These are phyloP conservation scores for Zoanthus sansibaricus DNA, from an alignment of 92 coral and sea anemone genomes.

Conservation along the genomic window DNA sequence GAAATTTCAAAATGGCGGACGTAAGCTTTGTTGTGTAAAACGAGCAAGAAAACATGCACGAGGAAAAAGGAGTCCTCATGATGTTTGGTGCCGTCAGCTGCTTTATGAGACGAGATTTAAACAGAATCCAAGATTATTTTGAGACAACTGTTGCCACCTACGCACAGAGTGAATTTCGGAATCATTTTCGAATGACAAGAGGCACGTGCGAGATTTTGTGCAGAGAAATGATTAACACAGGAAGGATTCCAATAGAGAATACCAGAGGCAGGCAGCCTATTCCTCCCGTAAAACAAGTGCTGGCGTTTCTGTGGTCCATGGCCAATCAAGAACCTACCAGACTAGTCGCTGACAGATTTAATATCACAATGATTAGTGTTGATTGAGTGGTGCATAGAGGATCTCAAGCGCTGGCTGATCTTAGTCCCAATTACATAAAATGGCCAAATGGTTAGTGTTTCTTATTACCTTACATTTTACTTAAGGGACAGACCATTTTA, in stretches of 20 bases:
- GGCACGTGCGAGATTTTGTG: constrained; percentile 48
- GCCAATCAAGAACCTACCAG: constrained; percentile 57
- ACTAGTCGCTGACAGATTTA: constrained; percentile 60
- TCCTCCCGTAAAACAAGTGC: constrained; percentile 56
- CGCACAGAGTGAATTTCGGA: constrained; percentile 47
- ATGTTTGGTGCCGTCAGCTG: constrained; percentile 42
- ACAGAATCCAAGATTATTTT: constrained; percentile 40
- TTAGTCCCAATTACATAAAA: no score
- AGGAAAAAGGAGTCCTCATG: constrained; percentile 41
- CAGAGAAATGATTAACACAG: constrained; percentile 52
- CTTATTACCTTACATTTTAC: no score
- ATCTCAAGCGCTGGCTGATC: constrained; percentile 50
- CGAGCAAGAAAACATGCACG: no score
- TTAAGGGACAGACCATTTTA: no score
- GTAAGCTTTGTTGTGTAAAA: no score
- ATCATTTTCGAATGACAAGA: constrained; percentile 59
- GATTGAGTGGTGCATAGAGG: constrained; percentile 53
- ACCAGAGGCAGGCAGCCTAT: constrained; percentile 47
- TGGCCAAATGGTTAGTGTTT: no score
- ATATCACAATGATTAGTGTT: constrained; percentile 65
- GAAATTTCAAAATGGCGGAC: no score
- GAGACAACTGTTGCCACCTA: constrained; percentile 45
- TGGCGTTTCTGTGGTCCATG: constrained; percentile 56
- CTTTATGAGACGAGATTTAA: constrained; percentile 59
- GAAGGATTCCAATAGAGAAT: constrained; percentile 39